phyloP scores from a whole-genome alignment of 2,113 vertebrate species.

The Neolamprologus cancellatus region DNA sequence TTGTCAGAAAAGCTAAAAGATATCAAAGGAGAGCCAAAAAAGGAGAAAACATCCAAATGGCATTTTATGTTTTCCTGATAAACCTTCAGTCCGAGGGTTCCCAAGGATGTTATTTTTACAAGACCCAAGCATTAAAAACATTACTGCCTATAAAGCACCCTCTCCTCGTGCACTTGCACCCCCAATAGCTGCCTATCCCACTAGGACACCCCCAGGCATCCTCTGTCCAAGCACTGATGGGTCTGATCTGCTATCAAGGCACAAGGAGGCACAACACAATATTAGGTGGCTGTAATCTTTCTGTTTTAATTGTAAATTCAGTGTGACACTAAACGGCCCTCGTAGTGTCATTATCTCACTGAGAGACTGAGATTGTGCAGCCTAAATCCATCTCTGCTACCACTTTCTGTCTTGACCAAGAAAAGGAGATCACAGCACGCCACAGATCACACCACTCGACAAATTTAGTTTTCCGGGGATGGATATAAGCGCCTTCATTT shows the following conservation, averaged over 20 bases:
- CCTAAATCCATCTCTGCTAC: not conserved
- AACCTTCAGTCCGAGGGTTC: not conserved
- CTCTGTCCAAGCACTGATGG: not conserved
- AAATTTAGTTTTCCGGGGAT: not conserved
- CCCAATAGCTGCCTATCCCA: not conserved
- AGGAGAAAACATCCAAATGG: not conserved
- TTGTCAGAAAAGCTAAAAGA: not conserved
- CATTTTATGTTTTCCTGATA: not conserved
- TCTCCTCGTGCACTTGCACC: not conserved
- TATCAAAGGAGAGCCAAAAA: not conserved
- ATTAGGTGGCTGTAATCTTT: not conserved
- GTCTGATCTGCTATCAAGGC: not conserved
- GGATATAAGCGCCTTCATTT: not conserved
- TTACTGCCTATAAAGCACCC: fast-evolving
- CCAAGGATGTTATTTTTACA: not conserved
- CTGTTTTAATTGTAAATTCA: not conserved
- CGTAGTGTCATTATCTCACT: not conserved
- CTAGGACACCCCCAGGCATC: not conserved
- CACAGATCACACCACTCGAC: constrained; percentile 31
- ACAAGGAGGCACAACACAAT: not conserved
- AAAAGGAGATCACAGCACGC: not conserved
- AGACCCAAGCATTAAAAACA: not conserved
- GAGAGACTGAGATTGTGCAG: not conserved
- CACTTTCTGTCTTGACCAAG: not conserved
- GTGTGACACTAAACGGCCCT: not conserved